Base-by-base conservation (phyloP, 2,113 vertebrate species). In the Callionymus lyra region DNA sequence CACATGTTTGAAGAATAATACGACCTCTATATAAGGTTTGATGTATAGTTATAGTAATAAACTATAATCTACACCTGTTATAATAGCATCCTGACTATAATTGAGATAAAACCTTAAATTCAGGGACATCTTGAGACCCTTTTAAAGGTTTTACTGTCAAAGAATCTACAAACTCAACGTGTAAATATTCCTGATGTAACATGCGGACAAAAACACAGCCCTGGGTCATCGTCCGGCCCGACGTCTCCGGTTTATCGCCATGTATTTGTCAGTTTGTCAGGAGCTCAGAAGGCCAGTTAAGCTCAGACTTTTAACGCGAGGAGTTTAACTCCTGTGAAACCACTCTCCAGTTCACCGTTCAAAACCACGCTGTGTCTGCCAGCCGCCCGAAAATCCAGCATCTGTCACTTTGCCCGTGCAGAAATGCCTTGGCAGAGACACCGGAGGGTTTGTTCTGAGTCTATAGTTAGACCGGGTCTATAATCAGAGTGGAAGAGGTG, bases 391-490 rank as follows among this genome's bases (percentile, higher is more conserved):
- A 53, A 45, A 43, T 38, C 39, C 19, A 52, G 37, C 34, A 36
- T 53, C 41, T 59, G 53, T 47, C 49, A 47, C 44, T 56, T 47
- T 56, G 59, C 41, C 44, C 19, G 41, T 18, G 16, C 47, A 50
- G 48, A 50, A 50, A 59, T 67, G 69, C 53, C 41, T 60, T 56
- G 50, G 59, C 65, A 63, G 34, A 65, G 45, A 74, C 65, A 9
- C 18, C 55, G 55, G 50, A 62, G 47, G 55, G 76, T 78, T 74
- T 73, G 76, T 76, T 74, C 65, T 47, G 53, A 32, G 42, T 49
- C 75, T 84, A 83, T 76, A 81, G 58, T 77, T 82, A 83, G 76
- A 45, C 62, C 39, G 4, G 27, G 56, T 59, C 74, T 81, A 75
- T 79, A 70, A 79, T 77, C 70, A 75, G 77, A 65, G 53, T 56